phyloP scores from a whole-genome alignment of 1,140 invertebrate genomes.

The Drosophila arawakana region DNA sequence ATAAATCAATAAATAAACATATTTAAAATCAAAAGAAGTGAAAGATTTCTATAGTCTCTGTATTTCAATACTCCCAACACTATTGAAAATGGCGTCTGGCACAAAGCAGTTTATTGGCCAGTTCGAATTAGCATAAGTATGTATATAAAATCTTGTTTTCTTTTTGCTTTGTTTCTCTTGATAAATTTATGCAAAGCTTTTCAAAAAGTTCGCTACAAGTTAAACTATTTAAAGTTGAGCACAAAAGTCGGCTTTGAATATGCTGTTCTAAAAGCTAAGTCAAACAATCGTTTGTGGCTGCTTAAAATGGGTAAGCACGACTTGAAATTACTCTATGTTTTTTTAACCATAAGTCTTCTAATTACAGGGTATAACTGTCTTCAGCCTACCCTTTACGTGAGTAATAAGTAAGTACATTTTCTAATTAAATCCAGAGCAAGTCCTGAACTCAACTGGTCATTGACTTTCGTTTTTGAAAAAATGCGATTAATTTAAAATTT shows the following conservation, averaged over 20 bases:
- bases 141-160: constrained; percentile 30
- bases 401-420: background rate
- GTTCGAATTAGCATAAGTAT: constrained; percentile 12
- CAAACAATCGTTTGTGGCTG: background rate
- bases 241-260: constrained; percentile 56
- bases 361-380: no score
- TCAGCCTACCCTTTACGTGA: background rate
- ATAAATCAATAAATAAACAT: constrained; percentile 18
- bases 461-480: constrained; percentile 21
- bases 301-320: background rate
- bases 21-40: constrained; percentile 3
- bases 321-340: background rate
- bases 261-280: background rate
- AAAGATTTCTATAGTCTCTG: background rate
- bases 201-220: constrained; percentile 37
- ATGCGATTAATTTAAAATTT: constrained; percentile 16
- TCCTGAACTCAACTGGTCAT: constrained; percentile 12
- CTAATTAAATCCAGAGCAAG: constrained; percentile 4
- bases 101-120: constrained; percentile 29
- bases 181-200: constrained; percentile 43
- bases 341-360: no score
- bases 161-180: constrained; percentile 4
- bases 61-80: no score
- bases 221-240: constrained; percentile 39
- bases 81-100: constrained; percentile 31